These are phyloP conservation scores for Dipodomys spectabilis DNA, from an alignment of 2,113 vertebrate species.

Conservation along the genomic window DNA sequence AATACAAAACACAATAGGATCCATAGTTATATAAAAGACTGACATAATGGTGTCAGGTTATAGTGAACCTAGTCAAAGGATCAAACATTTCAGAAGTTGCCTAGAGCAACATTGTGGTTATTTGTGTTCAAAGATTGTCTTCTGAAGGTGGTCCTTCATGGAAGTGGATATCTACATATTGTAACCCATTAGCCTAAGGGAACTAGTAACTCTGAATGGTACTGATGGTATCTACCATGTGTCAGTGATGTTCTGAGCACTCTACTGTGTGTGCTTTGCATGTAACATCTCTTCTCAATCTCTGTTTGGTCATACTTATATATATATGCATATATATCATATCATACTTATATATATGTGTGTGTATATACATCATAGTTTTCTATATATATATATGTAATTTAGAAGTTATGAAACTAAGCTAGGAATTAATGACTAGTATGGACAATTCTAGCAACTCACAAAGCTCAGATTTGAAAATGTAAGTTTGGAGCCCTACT, in stretches of 20 bases:
- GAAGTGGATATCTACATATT: not conserved
- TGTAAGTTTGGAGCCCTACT: too few species aligned
- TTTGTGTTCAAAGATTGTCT: constrained; percentile 27
- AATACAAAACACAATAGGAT: not conserved
- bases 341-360: too few species aligned
- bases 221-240: not conserved
- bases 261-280: not conserved
- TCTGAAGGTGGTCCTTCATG: constrained; percentile 10
- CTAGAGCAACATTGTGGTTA: constrained; percentile 27
- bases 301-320: not conserved
- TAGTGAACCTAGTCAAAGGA: not conserved
- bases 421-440: too few species aligned
- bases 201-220: not conserved
- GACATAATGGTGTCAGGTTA: not conserved
- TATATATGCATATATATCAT: too few species aligned
- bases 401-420: constrained; percentile 15
- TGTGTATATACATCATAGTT: too few species aligned
- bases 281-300: not conserved
- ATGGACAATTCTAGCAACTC: too few species aligned
- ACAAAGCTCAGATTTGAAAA: too few species aligned
- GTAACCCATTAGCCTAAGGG: not conserved
- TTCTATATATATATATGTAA: not conserved
- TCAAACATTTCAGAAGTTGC: constrained; percentile 40
- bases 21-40: not conserved
- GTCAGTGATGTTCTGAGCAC: not conserved